phyloP scores from a whole-genome alignment of 2,888 invertebrate species.

The Bellardia bayeri region DNA sequence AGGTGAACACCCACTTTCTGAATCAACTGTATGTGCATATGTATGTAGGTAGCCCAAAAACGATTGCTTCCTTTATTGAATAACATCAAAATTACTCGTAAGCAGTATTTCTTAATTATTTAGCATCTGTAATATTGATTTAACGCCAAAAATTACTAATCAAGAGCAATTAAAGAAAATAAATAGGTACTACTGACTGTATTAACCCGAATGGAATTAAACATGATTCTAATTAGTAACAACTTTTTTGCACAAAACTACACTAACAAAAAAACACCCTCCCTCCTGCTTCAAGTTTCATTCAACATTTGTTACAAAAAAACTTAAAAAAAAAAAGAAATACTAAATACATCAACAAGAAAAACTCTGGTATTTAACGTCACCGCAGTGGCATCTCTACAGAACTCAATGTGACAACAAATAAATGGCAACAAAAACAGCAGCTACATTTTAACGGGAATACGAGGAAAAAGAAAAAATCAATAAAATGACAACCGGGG shows the following conservation, averaged over 20 bases:
- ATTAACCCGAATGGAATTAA: not conserved
- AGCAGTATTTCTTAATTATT: not conserved
- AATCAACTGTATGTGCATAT: too few species aligned
- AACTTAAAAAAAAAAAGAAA: constrained; percentile 1
- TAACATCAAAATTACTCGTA: too few species aligned
- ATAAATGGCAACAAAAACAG: constrained; percentile 42
- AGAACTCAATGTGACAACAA: constrained; percentile 34
- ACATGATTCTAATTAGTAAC: constrained; percentile 41
- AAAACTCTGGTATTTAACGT: constrained; percentile 24
- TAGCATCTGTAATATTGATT: not conserved
- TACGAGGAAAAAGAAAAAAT: constrained; percentile 65
- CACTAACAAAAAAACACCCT: not conserved
- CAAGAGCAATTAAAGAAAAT: not conserved
- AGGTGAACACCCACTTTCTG: too few species aligned
- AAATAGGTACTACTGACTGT: not conserved
- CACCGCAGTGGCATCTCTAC: constrained; percentile 61
- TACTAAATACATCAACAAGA: not conserved
- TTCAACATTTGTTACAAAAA: not conserved
- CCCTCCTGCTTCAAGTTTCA: not conserved
- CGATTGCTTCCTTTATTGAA: too few species aligned
- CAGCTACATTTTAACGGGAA: constrained; percentile 15
- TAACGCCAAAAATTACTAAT: not conserved
- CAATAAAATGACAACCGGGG: constrained; percentile 73
- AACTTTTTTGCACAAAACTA: not conserved
- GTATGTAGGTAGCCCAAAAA: too few species aligned